Conservation (phyloP, 1,140 invertebrate species). For the Melanaphis sacchari region DNA sequence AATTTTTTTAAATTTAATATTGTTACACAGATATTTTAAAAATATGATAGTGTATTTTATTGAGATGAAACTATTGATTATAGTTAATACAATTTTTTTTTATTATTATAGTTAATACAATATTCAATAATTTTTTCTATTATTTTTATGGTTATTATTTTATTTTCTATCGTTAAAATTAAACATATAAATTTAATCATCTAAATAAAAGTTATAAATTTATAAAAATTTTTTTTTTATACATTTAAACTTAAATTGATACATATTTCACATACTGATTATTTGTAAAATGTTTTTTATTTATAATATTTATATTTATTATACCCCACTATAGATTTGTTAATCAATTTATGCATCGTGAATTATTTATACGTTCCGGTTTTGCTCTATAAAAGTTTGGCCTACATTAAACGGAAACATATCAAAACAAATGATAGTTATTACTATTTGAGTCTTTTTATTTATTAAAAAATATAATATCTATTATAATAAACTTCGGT, state of each 20-base stretch:
- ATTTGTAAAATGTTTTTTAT: background rate
- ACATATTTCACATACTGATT: background rate
- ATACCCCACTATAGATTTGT: too few relatives aligned
- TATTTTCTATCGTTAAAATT: background rate
- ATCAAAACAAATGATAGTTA: background rate
- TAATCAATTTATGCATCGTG: background rate
- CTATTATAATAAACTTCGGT: background rate
- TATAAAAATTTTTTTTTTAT: background rate
- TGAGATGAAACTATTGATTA: background rate
- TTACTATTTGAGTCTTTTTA: background rate
- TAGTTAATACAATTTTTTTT: background rate
- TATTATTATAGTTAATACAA: too few relatives aligned
- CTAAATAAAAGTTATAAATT: too few relatives aligned
- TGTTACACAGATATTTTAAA: background rate
- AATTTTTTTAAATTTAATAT: background rate
- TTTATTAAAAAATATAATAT: background rate
- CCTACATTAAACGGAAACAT: background rate
- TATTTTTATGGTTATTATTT: background rate
- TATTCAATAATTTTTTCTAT: background rate
- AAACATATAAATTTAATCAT: too few relatives aligned
- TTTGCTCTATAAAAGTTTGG: background rate
- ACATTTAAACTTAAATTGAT: background rate
- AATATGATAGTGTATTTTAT: too few relatives aligned
- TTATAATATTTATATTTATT: background rate
- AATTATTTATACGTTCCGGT: background rate